These are phyloP conservation scores for Pygocentrus nattereri DNA, from an alignment of 2,797 vertebrate genomes.

Conservation along the genomic window DNA sequence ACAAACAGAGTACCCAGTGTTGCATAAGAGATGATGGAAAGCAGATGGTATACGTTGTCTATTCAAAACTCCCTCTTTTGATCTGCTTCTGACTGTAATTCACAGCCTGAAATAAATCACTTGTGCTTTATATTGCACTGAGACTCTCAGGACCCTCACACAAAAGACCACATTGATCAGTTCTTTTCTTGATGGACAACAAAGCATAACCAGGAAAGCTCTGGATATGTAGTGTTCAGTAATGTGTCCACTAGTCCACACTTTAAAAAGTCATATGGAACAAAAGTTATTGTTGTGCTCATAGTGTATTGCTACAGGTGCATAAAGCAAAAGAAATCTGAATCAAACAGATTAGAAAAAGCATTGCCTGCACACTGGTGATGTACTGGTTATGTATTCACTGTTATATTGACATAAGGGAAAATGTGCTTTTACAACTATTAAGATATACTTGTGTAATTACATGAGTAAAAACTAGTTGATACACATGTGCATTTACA, in stretches of 20 bases:
- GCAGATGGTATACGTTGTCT: not conserved
- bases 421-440: no score
- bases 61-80: not conserved
- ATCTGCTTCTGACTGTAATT: not conserved
- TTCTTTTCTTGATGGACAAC: not conserved
- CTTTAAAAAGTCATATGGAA: not conserved
- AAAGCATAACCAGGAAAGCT: not conserved
- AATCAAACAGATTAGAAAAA: no score
- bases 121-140: not conserved
- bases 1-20: not conserved
- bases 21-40: not conserved
- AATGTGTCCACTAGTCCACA: not conserved
- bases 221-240: not conserved
- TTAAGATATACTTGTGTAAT: no score
- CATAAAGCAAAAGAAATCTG: no score
- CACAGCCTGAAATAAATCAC: not conserved
- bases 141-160: not conserved
- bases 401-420: no score
- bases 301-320: no score
- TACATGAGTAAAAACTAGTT: no score
- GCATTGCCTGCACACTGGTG: no score
- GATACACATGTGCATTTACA: no score
- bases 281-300: no score
- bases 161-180: not conserved
- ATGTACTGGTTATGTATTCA: no score